Base-by-base conservation (phyloP, 2,797 vertebrate species). In the Salarias fasciatus region DNA sequence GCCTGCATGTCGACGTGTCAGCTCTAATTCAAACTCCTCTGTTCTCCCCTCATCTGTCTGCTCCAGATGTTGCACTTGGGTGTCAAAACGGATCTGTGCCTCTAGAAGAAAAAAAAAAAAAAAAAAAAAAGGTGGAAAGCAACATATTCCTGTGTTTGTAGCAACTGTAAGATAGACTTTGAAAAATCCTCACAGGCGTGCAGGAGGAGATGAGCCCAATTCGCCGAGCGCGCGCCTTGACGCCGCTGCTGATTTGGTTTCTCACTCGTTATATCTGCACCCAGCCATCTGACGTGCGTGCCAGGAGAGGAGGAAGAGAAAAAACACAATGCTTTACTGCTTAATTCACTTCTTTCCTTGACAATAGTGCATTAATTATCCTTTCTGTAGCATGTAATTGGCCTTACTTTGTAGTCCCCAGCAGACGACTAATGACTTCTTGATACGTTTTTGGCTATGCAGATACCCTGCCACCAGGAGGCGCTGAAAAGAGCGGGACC, bases 11-110 rank as follows among this genome's bases (percentile, higher is more conserved):
- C 77, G 80, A 83, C 53, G 58, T 82, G 91, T 89, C 90, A 83
- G 60, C 88, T 92, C 80, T 89, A 86, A 92, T 90, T 92, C 87
- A 77, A 84, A 84, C 78, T 78, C 77, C 71, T 84, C 80, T 90
- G 87, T 89, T 91, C 85, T 86, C 69, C 80, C 86, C 81, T 89
- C 87, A 78, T 92, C 90, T 86, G 85, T 88, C 86, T 86, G 69
- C 80, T 77, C 86, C 86, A 90, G 88, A 90, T 91, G 91, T 91
- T 89, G 80, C 77, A 55, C 87, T 72, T 24, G 52, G 40, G 84
- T 89, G 84, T 91, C 89, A 90, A 82, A 88, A 88, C 75, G 69
- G 73, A 90, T 84, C 80, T 73, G 48, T 36, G 44, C 76, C 67
- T 69, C 33, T 29, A 30, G 64, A 63, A 72, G n/a, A 66, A 35